Conservation (phyloP, 2,113 vertebrate genomes). For the Hydrochoerus hydrochaeris region DNA sequence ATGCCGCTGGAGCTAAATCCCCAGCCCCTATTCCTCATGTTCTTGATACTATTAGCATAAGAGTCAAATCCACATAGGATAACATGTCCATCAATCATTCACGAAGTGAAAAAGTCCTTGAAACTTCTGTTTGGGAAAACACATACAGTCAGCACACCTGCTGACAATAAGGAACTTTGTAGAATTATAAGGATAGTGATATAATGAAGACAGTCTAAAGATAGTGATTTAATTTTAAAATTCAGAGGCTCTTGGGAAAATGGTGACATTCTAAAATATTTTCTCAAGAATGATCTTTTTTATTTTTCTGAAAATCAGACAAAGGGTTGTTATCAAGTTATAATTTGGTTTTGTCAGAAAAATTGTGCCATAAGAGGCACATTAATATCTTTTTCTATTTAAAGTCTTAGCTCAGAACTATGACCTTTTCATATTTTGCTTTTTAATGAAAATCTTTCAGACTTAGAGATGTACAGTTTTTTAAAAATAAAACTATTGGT, state of each 20-base stretch:
- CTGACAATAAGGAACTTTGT: neutral
- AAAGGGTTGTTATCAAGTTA: neutral
- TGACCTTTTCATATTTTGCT: neutral
- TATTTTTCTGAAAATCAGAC: neutral
- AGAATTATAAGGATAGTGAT: conserved; percentile 17
- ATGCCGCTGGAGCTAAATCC: no score
- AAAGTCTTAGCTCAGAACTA: conserved; percentile 3
- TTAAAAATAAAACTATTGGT: neutral
- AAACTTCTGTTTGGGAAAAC: neutral
- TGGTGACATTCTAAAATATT: neutral
- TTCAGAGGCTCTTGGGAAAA: conserved; percentile 31
- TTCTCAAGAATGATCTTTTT: conserved; percentile 43
- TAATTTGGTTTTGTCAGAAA: conserved; percentile 33
- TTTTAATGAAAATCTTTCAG: neutral
- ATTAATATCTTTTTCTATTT: neutral
- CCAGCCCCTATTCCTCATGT: neutral
- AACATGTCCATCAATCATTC: neutral
- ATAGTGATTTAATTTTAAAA: conserved; percentile 15
- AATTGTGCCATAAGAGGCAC: neutral
- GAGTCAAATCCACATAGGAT: neutral
- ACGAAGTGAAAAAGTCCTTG: neutral
- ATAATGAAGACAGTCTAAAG: neutral
- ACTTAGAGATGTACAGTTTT: neutral
- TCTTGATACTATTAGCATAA: neutral
- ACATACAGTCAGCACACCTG: neutral